Evolutionary conservation across 2,888 invertebrate species (phyloP).

Genomic region (Acleris laterana): DNA sequence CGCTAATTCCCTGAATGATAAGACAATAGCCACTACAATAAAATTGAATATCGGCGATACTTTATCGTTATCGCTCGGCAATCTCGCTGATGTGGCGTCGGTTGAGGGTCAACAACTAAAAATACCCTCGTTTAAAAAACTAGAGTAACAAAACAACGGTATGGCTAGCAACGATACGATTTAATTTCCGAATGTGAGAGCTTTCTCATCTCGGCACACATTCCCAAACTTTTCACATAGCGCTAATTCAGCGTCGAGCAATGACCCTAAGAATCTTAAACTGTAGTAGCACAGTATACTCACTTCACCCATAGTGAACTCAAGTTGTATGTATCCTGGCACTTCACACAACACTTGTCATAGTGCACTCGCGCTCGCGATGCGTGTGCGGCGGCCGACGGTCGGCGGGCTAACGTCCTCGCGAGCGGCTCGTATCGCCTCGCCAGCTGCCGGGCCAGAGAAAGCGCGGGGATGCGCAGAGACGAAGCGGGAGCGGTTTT

Average conservation of each 20-base stretch:
- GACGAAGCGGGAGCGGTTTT: constrained; percentile 25
- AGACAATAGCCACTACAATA: constrained; percentile 63
- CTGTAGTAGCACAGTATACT: constrained; percentile 54
- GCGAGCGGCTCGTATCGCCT: constrained; percentile 47
- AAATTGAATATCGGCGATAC: constrained; percentile 67
- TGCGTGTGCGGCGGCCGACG: constrained; percentile 56
- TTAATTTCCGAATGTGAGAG: constrained; percentile 48
- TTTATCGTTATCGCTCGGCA: constrained; percentile 69
- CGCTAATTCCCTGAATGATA: constrained; percentile 61
- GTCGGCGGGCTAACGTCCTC: constrained; percentile 73
- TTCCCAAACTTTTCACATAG: constrained; percentile 57
- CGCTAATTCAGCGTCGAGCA: constrained; percentile 58
- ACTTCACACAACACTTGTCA: constrained; percentile 50
- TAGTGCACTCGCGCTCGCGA: constrained; percentile 56
- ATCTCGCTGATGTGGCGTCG: constrained; percentile 49
- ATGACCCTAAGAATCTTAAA: constrained; percentile 40
- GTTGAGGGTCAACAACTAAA: constrained; percentile 17
- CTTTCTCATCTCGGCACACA: constrained; percentile 69
- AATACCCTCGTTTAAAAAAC: constrained; percentile 27
- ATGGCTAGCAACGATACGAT: constrained; percentile 22
- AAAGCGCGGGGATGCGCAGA: constrained; percentile 8
- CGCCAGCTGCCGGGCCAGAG: constrained; percentile 42
- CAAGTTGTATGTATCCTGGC: constrained; percentile 53
- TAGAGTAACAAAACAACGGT: constrained; percentile 1
- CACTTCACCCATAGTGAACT: constrained; percentile 76